Conservation (phyloP, 1,140 invertebrate genomes). For the Laodelphax striatellus region DNA sequence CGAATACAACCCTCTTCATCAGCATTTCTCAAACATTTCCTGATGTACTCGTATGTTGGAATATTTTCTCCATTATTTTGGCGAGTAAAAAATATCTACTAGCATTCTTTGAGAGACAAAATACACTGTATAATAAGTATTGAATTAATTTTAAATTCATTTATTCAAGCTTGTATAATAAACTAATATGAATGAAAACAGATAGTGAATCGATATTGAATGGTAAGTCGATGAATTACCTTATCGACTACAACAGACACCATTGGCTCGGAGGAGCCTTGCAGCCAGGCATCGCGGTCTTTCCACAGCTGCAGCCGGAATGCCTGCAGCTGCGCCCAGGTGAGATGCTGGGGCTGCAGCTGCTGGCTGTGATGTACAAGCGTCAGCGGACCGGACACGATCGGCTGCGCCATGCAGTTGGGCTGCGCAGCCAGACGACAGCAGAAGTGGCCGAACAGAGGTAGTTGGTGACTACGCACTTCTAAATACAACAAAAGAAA, state of each 20-base stretch:
- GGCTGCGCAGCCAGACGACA: slow-evolving; percentile 56
- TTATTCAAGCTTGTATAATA: no score
- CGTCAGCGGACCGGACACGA: slow-evolving; percentile 39
- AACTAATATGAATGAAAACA: no score
- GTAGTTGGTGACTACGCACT: slow-evolving; percentile 42
- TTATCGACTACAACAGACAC: slow-evolving; percentile 28
- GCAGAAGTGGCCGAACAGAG: slow-evolving; percentile 62
- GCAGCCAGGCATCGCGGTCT: slow-evolving; percentile 33
- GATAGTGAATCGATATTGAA: no score
- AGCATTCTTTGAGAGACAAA: no score
- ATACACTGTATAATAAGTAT: no score
- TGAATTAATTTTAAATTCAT: no score
- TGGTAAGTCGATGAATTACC: slow-evolving; percentile 26
- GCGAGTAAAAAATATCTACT: no score
- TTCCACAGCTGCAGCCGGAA: slow-evolving; percentile 29
- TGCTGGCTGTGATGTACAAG: slow-evolving; percentile 17
- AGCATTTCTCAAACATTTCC: no score
- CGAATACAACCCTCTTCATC: no score
- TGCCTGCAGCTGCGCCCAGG: slow-evolving; percentile 19
- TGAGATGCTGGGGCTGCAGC: neutral
- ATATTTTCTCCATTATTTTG: no score
- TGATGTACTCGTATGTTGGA: no score
- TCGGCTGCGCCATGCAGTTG: slow-evolving; percentile 43
- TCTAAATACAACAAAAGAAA: slow-evolving; percentile 30
- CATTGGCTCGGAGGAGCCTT: slow-evolving; percentile 13